These are phyloP conservation scores for Sturnira hondurensis DNA, from an alignment of 2,113 vertebrate genomes.

Conservation along the genomic window DNA sequence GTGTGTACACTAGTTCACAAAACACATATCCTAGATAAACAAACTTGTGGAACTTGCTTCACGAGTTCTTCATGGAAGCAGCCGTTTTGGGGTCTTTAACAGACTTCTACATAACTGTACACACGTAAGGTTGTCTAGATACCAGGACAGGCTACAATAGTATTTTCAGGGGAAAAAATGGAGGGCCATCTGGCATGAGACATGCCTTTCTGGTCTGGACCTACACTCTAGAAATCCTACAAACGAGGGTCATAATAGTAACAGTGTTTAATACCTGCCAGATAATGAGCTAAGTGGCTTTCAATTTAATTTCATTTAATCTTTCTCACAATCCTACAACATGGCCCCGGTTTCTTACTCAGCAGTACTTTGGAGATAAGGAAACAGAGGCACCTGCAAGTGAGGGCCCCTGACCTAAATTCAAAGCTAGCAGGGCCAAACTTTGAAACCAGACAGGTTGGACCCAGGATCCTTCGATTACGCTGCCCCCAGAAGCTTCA, in stretches of 20 bases:
- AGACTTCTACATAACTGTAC: background rate
- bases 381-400: background rate
- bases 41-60: background rate
- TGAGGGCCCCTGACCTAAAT: background rate
- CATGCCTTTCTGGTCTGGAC: background rate
- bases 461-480: background rate
- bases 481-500: background rate
- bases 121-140: background rate
- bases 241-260: background rate
- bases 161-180: background rate
- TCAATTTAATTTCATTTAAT: background rate
- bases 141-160: background rate
- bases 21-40: background rate
- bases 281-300: background rate
- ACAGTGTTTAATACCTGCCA: background rate
- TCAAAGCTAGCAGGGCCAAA: background rate
- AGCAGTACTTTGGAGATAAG: background rate
- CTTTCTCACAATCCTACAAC: background rate
- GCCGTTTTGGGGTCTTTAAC: background rate
- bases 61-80: background rate
- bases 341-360: background rate
- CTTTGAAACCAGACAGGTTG: background rate
- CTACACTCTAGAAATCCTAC: background rate
- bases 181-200: background rate
- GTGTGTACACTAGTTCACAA: background rate